These are phyloP conservation scores for Salvator merianae DNA, from an alignment of 2,113 vertebrate species.

Conservation along the genomic window DNA sequence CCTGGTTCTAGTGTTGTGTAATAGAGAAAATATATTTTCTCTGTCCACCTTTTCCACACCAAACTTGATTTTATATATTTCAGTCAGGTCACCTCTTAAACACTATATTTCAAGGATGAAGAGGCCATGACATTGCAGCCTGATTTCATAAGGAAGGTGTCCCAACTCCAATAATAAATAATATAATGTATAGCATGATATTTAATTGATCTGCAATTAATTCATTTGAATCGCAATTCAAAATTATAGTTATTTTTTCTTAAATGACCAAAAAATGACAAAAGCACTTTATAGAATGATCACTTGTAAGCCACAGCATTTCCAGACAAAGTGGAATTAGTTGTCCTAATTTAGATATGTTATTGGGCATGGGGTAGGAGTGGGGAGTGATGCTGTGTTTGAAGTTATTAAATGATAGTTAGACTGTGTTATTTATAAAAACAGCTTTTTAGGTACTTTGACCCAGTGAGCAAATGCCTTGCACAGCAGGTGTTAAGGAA, in stretches of 20 bases:
- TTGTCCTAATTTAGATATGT: slow-evolving; percentile 28
- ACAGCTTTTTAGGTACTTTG: slow-evolving; percentile 43
- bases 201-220: slow-evolving; percentile 63
- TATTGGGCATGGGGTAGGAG: neutral
- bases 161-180: too few relatives aligned
- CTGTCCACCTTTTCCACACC: too few relatives aligned
- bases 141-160: too few relatives aligned
- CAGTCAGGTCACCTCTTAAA: too few relatives aligned
- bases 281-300: slow-evolving; percentile 53
- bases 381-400: slow-evolving; percentile 41
- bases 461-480: slow-evolving; percentile 47
- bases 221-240: slow-evolving; percentile 60
- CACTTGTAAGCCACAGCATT: slow-evolving; percentile 31
- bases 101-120: too few relatives aligned
- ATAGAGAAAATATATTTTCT: too few relatives aligned
- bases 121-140: too few relatives aligned
- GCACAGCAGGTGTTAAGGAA: slow-evolving; percentile 58
- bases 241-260: slow-evolving; percentile 49
- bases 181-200: slow-evolving; percentile 42
- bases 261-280: slow-evolving; percentile 49
- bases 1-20: too few relatives aligned
- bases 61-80: too few relatives aligned
- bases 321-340: slow-evolving; percentile 55
- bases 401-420: slow-evolving; percentile 63
- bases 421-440: slow-evolving; percentile 61